Evolutionary conservation across 2,888 invertebrate genomes (phyloP).

Genomic region (Apamea epomidion): DNA sequence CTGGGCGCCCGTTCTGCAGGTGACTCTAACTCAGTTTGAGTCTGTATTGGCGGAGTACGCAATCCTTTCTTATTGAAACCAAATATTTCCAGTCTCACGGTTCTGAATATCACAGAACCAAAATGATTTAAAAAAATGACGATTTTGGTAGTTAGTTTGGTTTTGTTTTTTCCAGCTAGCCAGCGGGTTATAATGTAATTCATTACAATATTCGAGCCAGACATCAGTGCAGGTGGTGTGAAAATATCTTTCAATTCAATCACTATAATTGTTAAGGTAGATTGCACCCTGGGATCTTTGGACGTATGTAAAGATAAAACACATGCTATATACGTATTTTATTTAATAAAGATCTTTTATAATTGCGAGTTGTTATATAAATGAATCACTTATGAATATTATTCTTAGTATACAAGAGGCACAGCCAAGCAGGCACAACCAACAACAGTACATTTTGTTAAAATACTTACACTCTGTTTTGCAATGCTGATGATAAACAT

Average conservation of each 20-base stretch:
- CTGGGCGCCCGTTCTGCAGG: conserved; percentile 7
- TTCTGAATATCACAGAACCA: too few species aligned
- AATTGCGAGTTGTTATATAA: conserved; percentile 52
- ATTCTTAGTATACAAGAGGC: conserved; percentile 69
- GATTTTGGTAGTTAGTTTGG: too few species aligned
- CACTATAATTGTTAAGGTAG: too few species aligned
- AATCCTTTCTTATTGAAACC: too few species aligned
- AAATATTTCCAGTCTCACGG: too few species aligned
- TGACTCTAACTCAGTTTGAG: conserved; percentile 6
- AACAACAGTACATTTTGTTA: conserved; percentile 39
- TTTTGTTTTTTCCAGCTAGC: not conserved
- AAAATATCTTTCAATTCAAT: not conserved
- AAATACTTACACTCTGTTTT: conserved; percentile 30
- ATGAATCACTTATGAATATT: conserved; percentile 55
- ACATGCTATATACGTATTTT: conserved; percentile 52
- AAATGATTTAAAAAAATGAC: too few species aligned
- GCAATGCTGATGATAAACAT: conserved; percentile 49
- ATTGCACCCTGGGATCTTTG: not conserved
- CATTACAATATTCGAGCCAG: too few species aligned
- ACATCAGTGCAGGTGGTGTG: not conserved
- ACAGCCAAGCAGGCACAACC: conserved; percentile 78
- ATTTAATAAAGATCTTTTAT: conserved; percentile 54
- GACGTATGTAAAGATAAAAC: not conserved
- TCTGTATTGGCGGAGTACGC: not conserved
- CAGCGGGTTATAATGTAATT: not conserved